Base-by-base conservation (phyloP, 2,888 invertebrate genomes). In the Cremastinae sp. region DNA sequence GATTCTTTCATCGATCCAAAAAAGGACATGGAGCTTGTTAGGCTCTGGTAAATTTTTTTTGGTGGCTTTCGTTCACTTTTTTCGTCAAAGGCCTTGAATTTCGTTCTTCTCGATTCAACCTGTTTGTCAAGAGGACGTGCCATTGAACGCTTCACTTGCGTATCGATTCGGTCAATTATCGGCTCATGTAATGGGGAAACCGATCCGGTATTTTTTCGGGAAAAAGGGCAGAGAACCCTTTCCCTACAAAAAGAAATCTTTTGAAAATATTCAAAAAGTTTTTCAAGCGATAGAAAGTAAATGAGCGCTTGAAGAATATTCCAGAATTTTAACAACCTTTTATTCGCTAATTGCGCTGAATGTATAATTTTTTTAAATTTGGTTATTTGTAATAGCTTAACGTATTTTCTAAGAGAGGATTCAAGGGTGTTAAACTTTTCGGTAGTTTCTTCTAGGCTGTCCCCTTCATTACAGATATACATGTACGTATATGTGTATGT, bases 151-250 rank as follows among this genome's bases (percentile, higher is more conserved):
- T 73, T 69, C 69, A 73, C 64, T 76, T 76, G 64, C 64, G 59
- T 73, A 76, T 76, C 76, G 76, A 76, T 65, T 56, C 35, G 39
- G 59, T 49, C 64, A 53, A 59, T 72, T 64, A 68, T 65, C 65
- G 72, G 65, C 59, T 71, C 68, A 79, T 77, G 59, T 75, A 77
- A 58, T 65, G 72, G 66, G 74, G 77, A 77, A 72, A 41, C 74
- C 69, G 66, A 77, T 79, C 65, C 73, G 62, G 72, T 69, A 69
- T 74, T 72, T 64, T 78, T 61, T 41, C 68, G 35, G n/a, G n/a
- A n/a, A n/a, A n/a, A n/a, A n/a, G n/a, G n/a, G n/a, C n/a, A n/a
- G n/a, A n/a, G n/a, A n/a, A n/a, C n/a, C 71, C 73, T 77, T 79
- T 51, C 16, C 9, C 14, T 12, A 43, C 16, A 51, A 45, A 66